A percentile compares a stretch with the other conserved stretches of the same genome.
Conservation (phyloP, 1,140 invertebrate species). For the Leptinotarsa texana region DNA sequence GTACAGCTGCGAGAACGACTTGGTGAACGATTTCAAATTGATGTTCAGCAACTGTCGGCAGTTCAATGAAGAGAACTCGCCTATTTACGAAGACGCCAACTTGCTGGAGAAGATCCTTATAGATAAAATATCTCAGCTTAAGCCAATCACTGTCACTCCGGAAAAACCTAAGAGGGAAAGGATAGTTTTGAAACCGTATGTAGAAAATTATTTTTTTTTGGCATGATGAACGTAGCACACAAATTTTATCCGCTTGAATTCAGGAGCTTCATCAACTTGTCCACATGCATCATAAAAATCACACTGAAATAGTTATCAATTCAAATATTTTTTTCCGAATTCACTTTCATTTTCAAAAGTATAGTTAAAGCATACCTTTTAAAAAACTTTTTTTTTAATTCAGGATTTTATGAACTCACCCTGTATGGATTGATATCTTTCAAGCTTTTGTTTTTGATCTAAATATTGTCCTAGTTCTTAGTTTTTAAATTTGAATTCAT, state of each 20-base stretch:
- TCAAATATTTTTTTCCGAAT: too few species aligned
- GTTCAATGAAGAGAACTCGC: constrained; percentile 95
- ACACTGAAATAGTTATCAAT: too few species aligned
- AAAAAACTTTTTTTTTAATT: too few species aligned
- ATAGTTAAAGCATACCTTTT: too few species aligned
- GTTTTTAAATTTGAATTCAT: too few species aligned
- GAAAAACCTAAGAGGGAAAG: constrained; percentile 49
- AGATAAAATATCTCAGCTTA: constrained; percentile 76
- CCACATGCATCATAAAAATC: too few species aligned
- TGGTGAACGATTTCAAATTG: constrained; percentile 69
- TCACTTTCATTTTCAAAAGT: too few species aligned
- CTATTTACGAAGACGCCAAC: constrained; percentile 93
- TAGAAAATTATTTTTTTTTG: constrained; percentile 25
- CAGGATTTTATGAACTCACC: too few species aligned
- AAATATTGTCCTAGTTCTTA: too few species aligned
- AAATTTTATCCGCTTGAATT: not conserved
- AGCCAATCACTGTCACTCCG: constrained; percentile 37
- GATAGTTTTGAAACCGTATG: constrained; percentile 48
- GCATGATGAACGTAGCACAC: not conserved
- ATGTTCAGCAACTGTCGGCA: constrained; percentile 98
- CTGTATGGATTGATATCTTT: too few species aligned
- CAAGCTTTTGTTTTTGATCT: too few species aligned
- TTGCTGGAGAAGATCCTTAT: constrained; percentile 83
- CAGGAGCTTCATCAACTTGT: not conserved
- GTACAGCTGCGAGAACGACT: constrained; percentile 65